These are phyloP conservation scores for Epizoanthus illoricatus DNA, from an alignment of 92 coral and sea anemone species.

Conservation along the genomic window DNA sequence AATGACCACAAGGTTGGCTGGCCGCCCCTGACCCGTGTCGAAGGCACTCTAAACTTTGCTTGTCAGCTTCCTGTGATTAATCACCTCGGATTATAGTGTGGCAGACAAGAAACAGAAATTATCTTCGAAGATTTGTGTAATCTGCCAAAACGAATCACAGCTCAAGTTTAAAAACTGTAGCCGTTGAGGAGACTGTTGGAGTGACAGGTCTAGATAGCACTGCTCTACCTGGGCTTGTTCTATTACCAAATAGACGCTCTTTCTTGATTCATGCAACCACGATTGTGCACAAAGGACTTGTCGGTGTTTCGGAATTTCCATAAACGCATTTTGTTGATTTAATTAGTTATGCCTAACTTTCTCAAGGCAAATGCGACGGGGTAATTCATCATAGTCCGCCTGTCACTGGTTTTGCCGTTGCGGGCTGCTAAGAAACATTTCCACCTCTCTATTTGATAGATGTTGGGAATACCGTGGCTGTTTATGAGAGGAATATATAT, in stretches of 20 bases:
- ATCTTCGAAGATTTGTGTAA: slow-evolving; percentile 3
- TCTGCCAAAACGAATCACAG: not conserved
- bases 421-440: not conserved
- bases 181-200: not conserved
- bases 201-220: not conserved
- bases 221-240: too few relatives aligned
- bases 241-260: not conserved
- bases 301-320: not conserved
- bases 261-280: not conserved
- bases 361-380: slow-evolving; percentile 8
- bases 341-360: not conserved
- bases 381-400: slow-evolving; percentile 23
- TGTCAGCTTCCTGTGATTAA: slow-evolving; percentile 29
- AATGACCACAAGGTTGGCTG: slow-evolving; percentile 11
- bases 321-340: not conserved
- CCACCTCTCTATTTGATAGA: not conserved
- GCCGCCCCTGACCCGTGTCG: not conserved
- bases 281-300: not conserved
- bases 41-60: slow-evolving; percentile 16
- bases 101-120: slow-evolving; percentile 27
- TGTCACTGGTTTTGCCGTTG: not conserved
- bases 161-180: too few relatives aligned
- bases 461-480: not conserved
- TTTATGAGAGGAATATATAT: not conserved
- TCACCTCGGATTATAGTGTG: slow-evolving; percentile 15